Evolutionary conservation across 2,797 vertebrate genomes (phyloP).

Genomic region (Telmatherina bonti): DNA sequence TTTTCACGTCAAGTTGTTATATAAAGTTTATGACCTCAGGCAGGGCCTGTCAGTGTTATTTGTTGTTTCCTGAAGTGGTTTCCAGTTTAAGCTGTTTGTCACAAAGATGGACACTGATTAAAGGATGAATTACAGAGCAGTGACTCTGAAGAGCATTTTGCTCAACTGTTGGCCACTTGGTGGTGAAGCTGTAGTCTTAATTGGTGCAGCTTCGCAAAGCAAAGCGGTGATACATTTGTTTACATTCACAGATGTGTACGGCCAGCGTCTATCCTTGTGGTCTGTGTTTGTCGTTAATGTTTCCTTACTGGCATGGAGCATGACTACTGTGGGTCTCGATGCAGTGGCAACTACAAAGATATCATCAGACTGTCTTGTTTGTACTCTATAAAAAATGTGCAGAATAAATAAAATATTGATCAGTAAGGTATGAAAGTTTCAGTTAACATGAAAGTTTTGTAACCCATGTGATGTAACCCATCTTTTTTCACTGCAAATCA

Average conservation of each 20-base stretch:
- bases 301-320: conserved; percentile 11
- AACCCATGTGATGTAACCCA: not conserved
- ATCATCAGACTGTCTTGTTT: not conserved
- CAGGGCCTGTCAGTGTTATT: conserved; percentile 27
- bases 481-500: not conserved
- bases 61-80: conserved; percentile 48
- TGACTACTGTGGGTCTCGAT: conserved; percentile 21
- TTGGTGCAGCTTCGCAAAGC: conserved; percentile 54
- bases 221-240: conserved; percentile 62
- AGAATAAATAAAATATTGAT: not conserved
- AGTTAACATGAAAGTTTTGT: not conserved
- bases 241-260: conserved; percentile 29
- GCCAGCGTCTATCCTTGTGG: conserved; percentile 25
- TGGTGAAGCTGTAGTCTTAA: conserved; percentile 47
- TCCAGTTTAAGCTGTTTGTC: conserved; percentile 51
- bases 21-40: conserved; percentile 17
- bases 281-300: conserved; percentile 27
- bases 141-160: conserved; percentile 47
- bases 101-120: conserved; percentile 53
- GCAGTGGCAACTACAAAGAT: conserved; percentile 9
- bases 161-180: conserved; percentile 41
- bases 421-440: not conserved
- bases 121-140: conserved; percentile 41
- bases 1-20: conserved; percentile 4
- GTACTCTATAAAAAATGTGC: not conserved